Conservation (phyloP, 2,113 vertebrate species). For the Oreochromis aureus region DNA sequence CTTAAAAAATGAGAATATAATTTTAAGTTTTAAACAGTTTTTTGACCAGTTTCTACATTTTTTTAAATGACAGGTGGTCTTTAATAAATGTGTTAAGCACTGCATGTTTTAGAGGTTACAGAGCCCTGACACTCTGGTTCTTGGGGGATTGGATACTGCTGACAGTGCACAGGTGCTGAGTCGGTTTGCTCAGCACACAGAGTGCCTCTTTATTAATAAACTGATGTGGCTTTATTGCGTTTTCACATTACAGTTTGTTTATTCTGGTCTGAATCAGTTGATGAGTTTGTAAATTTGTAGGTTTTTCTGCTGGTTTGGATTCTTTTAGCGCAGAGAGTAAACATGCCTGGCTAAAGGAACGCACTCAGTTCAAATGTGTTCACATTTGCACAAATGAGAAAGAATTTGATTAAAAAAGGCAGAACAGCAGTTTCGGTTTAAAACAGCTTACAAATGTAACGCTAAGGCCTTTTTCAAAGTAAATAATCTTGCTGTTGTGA, state of each 20-base stretch:
- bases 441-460: background rate
- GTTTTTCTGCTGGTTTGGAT: background rate
- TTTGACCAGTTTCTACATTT: background rate
- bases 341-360: fast-evolving
- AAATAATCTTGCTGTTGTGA: fast-evolving
- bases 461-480: too few relatives aligned
- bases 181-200: fast-evolving
- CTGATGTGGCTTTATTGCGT: background rate
- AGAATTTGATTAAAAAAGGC: background rate
- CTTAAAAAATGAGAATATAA: background rate
- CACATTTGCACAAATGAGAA: background rate
- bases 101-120: background rate
- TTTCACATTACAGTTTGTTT: background rate
- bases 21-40: background rate
- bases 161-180: background rate
- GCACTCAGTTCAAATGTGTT: background rate
- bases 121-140: background rate
- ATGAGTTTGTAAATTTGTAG: background rate
- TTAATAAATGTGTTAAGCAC: background rate
- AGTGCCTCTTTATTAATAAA: background rate
- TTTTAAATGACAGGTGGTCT: background rate
- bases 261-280: background rate
- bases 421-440: background rate
- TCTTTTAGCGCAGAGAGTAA: background rate
- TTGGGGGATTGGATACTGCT: background rate